Percentiles rank a stretch among this genome's conserved stretches.
Conservation (phyloP, 2,113 vertebrate genomes). For the Orcinus orca region DNA sequence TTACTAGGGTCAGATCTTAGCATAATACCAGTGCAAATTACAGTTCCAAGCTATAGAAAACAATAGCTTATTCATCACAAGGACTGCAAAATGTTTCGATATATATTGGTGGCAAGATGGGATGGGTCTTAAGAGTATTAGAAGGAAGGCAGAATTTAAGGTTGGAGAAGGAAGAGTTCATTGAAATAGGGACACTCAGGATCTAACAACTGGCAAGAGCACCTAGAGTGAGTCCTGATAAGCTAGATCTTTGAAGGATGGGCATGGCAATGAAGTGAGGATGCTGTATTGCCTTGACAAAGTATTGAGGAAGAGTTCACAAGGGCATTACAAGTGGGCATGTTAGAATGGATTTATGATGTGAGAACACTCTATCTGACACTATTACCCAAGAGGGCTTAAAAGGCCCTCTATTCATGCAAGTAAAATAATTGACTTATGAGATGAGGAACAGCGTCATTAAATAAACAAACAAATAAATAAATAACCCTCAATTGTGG, state of each 20-base stretch:
- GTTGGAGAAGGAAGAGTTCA: not conserved
- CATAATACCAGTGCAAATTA: not conserved
- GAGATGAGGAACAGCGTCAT: not conserved
- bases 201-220: not conserved
- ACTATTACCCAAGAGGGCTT: not conserved
- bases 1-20: not conserved
- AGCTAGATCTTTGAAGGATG: not conserved
- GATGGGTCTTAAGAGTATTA: not conserved
- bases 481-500: not conserved
- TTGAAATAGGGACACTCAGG: not conserved
- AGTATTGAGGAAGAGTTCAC: not conserved
- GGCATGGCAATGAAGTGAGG: not conserved
- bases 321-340: not conserved
- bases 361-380: not conserved
- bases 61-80: not conserved
- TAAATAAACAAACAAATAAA: not conserved
- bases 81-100: not conserved
- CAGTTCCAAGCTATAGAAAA: rapidly evolving
- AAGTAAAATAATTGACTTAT: not conserved
- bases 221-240: not conserved
- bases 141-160: not conserved
- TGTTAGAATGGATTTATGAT: not conserved
- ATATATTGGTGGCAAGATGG: not conserved
- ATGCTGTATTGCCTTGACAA: not conserved
- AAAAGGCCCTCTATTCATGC: not conserved